A percentile compares a stretch with the other conserved stretches of the same genome.
These are phyloP conservation scores for Aphrophora alni DNA, from an alignment of 2,888 invertebrate genomes.

Conservation along the genomic window DNA sequence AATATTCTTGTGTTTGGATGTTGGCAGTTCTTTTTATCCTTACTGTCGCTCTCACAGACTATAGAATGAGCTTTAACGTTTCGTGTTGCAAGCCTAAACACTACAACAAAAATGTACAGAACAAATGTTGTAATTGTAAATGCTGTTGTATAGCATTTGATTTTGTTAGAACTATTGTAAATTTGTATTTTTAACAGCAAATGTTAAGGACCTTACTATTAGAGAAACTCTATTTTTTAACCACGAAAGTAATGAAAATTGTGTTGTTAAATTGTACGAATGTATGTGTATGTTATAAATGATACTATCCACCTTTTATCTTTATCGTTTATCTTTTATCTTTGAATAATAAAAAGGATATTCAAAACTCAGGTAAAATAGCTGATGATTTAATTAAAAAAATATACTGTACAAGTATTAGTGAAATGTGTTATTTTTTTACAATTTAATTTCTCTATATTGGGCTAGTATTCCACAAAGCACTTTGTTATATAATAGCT, in stretches of 20 bases:
- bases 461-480: no score
- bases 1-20: neutral
- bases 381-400: no score
- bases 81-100: neutral
- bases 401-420: no score
- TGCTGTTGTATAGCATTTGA: slow-evolving; percentile 32
- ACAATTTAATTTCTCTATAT: no score
- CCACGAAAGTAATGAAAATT: neutral
- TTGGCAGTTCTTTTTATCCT: neutral
- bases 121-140: slow-evolving; percentile 26
- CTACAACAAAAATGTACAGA: slow-evolving; percentile 23
- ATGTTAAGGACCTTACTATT: slow-evolving; percentile 1
- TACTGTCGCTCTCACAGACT: neutral
- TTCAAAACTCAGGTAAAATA: no score
- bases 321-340: no score
- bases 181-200: slow-evolving; percentile 34
- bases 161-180: slow-evolving; percentile 37
- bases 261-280: neutral
- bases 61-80: neutral
- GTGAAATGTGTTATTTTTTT: no score
- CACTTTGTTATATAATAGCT: no score
- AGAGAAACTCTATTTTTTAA: slow-evolving; percentile 9
- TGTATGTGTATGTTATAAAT: no score
- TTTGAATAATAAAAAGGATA: no score
- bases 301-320: no score